Evolutionary conservation across 2,113 vertebrate species (phyloP).

Genomic region (Sardina pilchardus): DNA sequence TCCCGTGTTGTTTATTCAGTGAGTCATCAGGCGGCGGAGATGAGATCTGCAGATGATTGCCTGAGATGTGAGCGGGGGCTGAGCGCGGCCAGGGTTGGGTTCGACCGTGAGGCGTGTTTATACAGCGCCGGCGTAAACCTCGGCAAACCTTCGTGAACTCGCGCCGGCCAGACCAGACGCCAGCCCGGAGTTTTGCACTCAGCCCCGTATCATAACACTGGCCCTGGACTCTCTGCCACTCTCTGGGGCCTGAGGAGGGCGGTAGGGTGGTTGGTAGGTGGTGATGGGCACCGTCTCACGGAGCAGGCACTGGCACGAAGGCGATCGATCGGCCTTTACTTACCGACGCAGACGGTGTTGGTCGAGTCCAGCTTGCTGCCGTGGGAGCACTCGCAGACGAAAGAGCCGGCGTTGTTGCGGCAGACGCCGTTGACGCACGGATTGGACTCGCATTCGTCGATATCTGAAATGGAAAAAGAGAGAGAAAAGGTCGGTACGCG

Average conservation of each 20-base stretch:
- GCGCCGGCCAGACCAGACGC: neutral
- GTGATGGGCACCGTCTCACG: neutral
- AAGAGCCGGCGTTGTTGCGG: slow-evolving; percentile 86
- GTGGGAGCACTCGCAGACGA: slow-evolving; percentile 85
- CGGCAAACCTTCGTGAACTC: neutral
- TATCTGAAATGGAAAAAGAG: slow-evolving; percentile 73
- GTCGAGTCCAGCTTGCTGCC: slow-evolving; percentile 89
- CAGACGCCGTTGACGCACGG: slow-evolving; percentile 88
- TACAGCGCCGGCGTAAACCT: slow-evolving; percentile 28
- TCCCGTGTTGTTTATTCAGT: slow-evolving; percentile 42
- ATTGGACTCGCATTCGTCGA: slow-evolving; percentile 86
- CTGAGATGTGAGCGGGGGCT: slow-evolving; percentile 20
- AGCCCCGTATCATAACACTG: neutral
- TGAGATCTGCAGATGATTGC: slow-evolving; percentile 49
- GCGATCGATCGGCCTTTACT: slow-evolving; percentile 56
- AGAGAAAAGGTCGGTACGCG: slow-evolving; percentile 32
- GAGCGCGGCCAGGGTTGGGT: neutral
- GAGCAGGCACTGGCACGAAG: neutral
- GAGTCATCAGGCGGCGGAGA: slow-evolving; percentile 43
- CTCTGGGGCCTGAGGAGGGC: neutral
- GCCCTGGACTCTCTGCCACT: neutral
- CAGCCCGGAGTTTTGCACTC: neutral
- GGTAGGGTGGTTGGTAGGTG: neutral
- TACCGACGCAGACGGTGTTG: slow-evolving; percentile 89
- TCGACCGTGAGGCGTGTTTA: slow-evolving; percentile 26